Base-by-base conservation (phyloP, 2,888 invertebrate genomes). In the Himalopsyche japonica region DNA sequence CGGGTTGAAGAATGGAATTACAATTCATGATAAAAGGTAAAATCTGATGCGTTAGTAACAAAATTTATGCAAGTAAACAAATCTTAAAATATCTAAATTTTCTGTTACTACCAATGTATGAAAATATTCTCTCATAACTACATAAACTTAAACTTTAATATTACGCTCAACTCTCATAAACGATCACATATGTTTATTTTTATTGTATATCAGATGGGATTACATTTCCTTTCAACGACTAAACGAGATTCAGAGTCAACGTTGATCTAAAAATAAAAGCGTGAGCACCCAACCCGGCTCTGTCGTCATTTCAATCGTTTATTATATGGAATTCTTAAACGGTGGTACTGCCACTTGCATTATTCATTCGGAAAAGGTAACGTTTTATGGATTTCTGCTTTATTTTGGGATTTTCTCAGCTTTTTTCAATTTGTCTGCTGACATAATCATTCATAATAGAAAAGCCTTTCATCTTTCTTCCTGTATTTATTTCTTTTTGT, bases 261-360 rank as follows among this genome's bases (percentile, higher is more conserved):
- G 77, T 43, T 77, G 77, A 77, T 77, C 77, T 77, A 77, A 37
- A 77, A 77, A 77, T 77, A 77, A 77, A 77, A 77, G 34, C 77
- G 20, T 77, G 70, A 70, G 70, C 70, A 70, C 70, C 70, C 70
- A 70, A 70, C 27, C 70, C 70, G 70, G 24, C 70, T 70, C 70
- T 70, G 70, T 70, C 30, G 70, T 70, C 70, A 70, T 70, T 70
- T 70, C 70, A 70, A 70, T 70, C 70, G 70, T 70, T 70, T 70
- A 70, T 70, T 70, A 70, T 70, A 70, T 70, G 70, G 70, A 70
- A 70, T 70, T 70, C 70, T 70, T 70, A 70, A 70, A 70, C 70
- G 70, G 70, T 70, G 70, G 70, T 70, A 30, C 70, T 70, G 70
- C 70, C 30, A 70, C 70, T 70, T 70, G 70, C 70, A 70, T 70